Conservation (phyloP, 2,797 vertebrate genomes). For the Chiroxiphia lanceolata region DNA sequence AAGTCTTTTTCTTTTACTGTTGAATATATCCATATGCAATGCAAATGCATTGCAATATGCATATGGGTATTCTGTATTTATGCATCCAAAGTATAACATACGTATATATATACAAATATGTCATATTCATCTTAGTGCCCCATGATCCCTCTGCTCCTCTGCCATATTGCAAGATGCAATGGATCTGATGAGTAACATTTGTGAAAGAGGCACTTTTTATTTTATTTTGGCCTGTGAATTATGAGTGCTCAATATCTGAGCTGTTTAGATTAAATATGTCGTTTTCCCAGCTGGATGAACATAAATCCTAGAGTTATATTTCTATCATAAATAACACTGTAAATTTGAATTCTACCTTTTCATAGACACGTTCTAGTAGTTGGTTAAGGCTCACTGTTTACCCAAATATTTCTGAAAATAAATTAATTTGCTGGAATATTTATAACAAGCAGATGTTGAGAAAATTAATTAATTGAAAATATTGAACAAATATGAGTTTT, state of each 20-base stretch:
- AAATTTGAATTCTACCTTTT: slow-evolving; percentile 5
- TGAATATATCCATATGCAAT: neutral
- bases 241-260: neutral
- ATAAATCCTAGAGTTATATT: neutral
- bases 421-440: slow-evolving; percentile 10
- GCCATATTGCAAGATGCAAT: neutral
- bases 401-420: neutral
- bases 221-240: slow-evolving; percentile 5
- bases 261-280: neutral
- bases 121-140: neutral
- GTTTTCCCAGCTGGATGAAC: neutral
- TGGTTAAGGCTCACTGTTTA: neutral
- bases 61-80: neutral
- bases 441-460: neutral
- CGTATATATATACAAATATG: neutral
- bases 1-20: neutral
- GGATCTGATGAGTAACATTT: neutral
- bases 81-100: neutral
- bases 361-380: neutral
- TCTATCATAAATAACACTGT: neutral
- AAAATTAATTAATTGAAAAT: neutral
- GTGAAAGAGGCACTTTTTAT: neutral
- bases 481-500: neutral
- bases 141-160: neutral
- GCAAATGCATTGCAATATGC: neutral